Evolutionary conservation across 2,113 vertebrate species (phyloP).

Genomic region (Coptodon bakossiorum): DNA sequence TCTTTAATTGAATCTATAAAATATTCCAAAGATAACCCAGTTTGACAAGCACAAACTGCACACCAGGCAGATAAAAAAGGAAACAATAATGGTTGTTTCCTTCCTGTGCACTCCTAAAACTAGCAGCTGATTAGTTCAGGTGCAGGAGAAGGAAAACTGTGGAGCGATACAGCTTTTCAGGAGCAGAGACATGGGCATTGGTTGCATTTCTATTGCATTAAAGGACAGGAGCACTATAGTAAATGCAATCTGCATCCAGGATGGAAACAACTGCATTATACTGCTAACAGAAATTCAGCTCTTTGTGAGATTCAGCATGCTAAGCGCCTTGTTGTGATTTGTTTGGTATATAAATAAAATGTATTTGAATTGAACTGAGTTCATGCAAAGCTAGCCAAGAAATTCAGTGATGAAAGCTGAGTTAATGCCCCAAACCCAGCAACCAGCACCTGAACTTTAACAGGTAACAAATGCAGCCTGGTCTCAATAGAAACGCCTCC

Average conservation of each 20-base stretch:
- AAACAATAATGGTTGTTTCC: not conserved
- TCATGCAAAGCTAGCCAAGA: not conserved
- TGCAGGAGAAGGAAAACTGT: not conserved
- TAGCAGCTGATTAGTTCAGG: not conserved
- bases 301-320: not conserved
- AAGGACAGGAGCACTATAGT: not conserved
- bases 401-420: not conserved
- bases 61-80: not conserved
- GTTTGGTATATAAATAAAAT: not conserved
- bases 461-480: not conserved
- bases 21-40: not conserved
- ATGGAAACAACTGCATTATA: not conserved
- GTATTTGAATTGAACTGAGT: not conserved
- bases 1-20: too few species aligned
- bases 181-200: not conserved
- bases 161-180: not conserved
- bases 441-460: not conserved
- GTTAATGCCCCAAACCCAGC: not conserved
- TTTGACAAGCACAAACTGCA: not conserved
- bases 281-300: not conserved
- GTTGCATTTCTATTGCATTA: not conserved
- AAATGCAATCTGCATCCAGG: not conserved
- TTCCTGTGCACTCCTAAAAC: not conserved
- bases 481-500: not conserved
- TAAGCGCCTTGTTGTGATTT: not conserved